Conservation (phyloP, 2,888 invertebrate genomes). For the Agriopis aurantiaria region DNA sequence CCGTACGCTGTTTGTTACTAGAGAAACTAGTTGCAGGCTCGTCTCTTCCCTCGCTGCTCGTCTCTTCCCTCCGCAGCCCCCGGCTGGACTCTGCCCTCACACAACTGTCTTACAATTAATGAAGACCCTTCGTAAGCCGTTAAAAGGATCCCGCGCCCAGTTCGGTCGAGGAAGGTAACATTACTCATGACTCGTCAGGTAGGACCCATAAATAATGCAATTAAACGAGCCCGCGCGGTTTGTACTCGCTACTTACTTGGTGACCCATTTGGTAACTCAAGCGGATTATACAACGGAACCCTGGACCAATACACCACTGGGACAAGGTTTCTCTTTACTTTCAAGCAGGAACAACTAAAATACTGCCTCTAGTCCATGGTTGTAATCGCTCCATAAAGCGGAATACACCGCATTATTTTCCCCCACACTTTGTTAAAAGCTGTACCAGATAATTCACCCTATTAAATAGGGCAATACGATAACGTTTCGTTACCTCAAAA, state of each 20-base stretch:
- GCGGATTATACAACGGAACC: conserved; percentile 4
- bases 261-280: conserved; percentile 13
- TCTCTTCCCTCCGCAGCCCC: neutral
- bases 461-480: no score
- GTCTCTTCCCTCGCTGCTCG: neutral
- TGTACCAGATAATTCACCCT: neutral
- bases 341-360: neutral
- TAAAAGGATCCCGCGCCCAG: conserved; percentile 3
- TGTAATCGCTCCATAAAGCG: neutral
- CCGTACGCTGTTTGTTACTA: no score
- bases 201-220: conserved; percentile 20
- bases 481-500: no score
- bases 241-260: conserved; percentile 7
- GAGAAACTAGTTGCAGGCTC: neutral
- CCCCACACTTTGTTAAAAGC: neutral
- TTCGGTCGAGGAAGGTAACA: neutral
- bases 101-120: conserved; percentile 20
- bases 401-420: no score
- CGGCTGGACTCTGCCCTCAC: conserved; percentile 1
- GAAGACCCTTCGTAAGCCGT: conserved; percentile 7
- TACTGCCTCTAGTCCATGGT: neutral
- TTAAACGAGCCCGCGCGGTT: conserved; percentile 2
- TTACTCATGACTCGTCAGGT: conserved; percentile 18
- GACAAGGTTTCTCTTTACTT: neutral
- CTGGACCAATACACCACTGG: neutral